Evolutionary conservation across 2,113 vertebrate species (phyloP).

Genomic region (Plecturocebus donacophilus): DNA sequence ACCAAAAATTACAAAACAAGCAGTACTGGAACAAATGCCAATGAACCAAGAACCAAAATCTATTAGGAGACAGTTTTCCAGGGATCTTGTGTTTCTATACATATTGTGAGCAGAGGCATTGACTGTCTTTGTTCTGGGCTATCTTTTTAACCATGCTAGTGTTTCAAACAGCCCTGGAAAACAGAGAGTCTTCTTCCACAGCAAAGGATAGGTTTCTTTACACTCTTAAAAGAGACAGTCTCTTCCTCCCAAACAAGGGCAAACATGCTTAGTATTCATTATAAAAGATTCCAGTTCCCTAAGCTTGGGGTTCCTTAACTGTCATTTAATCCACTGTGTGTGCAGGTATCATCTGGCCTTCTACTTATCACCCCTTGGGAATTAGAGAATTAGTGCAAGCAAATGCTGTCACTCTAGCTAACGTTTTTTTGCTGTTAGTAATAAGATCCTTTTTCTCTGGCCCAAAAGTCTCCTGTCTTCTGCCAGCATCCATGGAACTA

Average conservation of each 20-base stretch:
- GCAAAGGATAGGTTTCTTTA: background rate
- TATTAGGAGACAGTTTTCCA: background rate
- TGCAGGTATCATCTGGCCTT: background rate
- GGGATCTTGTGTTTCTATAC: background rate
- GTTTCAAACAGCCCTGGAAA: slow-evolving; percentile 39
- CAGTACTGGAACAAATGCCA: background rate
- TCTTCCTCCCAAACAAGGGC: background rate
- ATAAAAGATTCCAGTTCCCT: background rate
- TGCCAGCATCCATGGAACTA: background rate
- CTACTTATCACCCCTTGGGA: background rate
- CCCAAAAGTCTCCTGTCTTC: background rate
- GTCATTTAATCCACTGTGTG: background rate
- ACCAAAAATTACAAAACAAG: background rate
- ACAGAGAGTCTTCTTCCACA: background rate
- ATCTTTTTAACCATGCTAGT: background rate
- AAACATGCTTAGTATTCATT: background rate
- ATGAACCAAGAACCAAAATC: background rate
- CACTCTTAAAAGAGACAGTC: background rate
- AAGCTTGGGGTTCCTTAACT: background rate
- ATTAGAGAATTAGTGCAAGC: background rate
- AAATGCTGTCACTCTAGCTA: background rate
- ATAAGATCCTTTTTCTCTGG: background rate
- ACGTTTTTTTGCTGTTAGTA: background rate
- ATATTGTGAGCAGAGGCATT: background rate
- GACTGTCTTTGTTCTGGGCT: background rate